A percentile compares a stretch with the other conserved stretches of the same genome.
These are phyloP conservation scores for Pollenia amentaria DNA, from an alignment of 2,888 invertebrate genomes.

Conservation along the genomic window DNA sequence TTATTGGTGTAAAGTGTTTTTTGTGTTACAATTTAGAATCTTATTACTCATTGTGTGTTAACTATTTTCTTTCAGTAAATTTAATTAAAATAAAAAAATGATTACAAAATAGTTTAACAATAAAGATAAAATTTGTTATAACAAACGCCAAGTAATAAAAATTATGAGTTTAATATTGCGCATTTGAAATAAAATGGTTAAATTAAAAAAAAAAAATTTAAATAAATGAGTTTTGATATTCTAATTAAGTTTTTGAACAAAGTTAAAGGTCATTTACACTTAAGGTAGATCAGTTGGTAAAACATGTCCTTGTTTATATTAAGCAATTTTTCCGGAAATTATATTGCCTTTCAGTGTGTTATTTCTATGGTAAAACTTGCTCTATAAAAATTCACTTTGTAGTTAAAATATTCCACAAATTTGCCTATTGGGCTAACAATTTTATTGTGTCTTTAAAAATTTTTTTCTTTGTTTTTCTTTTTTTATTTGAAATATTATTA, in stretches of 20 bases:
- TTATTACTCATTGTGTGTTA: neutral
- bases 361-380: no score
- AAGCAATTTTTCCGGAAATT: no score
- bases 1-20: neutral
- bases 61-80: neutral
- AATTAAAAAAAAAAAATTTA: neutral
- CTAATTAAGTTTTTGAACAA: no score
- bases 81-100: slow-evolving; percentile 13
- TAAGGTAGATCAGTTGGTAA: no score
- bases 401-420: neutral
- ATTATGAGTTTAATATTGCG: neutral
- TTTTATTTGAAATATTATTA: neutral
- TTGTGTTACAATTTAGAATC: neutral
- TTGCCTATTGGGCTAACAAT: neutral
- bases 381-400: no score
- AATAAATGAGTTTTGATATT: neutral
- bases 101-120: slow-evolving; percentile 1
- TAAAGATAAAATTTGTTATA: neutral
- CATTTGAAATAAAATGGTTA: neutral
- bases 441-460: neutral
- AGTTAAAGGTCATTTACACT: no score
- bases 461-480: no score
- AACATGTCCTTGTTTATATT: no score
- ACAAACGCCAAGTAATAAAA: neutral
- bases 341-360: no score